These are phyloP conservation scores for Rhinella marina DNA, from an alignment of 2,797 vertebrate genomes.

Conservation along the genomic window DNA sequence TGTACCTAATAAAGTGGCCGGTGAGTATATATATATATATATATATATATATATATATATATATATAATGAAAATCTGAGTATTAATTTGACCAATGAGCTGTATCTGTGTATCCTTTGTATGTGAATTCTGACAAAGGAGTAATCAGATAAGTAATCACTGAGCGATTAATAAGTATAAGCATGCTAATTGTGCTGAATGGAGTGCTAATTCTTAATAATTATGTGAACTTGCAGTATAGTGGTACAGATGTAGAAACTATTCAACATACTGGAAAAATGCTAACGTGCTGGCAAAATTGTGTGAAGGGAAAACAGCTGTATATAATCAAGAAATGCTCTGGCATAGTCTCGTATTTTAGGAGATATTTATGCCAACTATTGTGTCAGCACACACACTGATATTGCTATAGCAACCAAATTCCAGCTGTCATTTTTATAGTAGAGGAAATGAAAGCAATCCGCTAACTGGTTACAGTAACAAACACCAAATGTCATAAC, in stretches of 20 bases:
- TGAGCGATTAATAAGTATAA: slow-evolving; percentile 27
- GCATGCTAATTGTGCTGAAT: slow-evolving; percentile 23
- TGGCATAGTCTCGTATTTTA: neutral
- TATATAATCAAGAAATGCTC: slow-evolving; percentile 25
- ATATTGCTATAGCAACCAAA: neutral
- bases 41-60: too few species aligned
- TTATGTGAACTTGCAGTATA: slow-evolving; percentile 15
- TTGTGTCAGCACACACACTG: neutral
- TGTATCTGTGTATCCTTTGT: neutral
- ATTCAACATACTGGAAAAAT: slow-evolving; percentile 6
- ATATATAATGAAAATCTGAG: too few species aligned
- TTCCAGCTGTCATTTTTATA: slow-evolving; percentile 13
- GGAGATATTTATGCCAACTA: slow-evolving; percentile 10
- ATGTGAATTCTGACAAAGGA: slow-evolving; percentile 7
- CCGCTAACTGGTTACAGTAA: neutral
- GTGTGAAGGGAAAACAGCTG: slow-evolving; percentile 12
- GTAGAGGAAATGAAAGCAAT: neutral
- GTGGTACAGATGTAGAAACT: slow-evolving; percentile 29
- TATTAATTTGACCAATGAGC: neutral
- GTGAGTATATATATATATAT: too few species aligned
- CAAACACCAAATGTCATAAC: neutral
- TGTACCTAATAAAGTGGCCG: too few species aligned
- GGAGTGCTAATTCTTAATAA: slow-evolving; percentile 12
- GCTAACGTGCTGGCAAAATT: neutral
- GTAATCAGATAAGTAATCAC: slow-evolving; percentile 28